A percentile compares a stretch with the other conserved stretches of the same genome.
Conservation (phyloP, 1,140 invertebrate genomes). For the Temnothorax nylanderi region DNA sequence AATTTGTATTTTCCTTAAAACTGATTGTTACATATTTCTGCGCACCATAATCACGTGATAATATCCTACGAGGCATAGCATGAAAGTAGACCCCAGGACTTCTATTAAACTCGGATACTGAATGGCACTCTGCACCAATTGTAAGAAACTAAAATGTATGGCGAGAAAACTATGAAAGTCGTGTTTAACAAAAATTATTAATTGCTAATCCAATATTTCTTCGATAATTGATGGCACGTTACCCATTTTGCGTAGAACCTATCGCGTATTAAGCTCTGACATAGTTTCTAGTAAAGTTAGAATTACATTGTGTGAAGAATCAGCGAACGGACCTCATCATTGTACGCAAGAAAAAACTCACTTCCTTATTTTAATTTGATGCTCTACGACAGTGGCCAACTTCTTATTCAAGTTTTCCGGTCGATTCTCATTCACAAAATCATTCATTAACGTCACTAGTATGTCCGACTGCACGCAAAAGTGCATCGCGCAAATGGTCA, state of each 20-base stretch:
- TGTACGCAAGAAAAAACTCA: not conserved
- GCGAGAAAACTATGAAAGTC: not conserved
- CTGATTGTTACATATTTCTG: not conserved
- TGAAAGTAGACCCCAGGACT: conserved; percentile 50
- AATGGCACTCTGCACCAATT: conserved; percentile 30
- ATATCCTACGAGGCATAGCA: conserved; percentile 72
- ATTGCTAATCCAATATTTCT: not conserved
- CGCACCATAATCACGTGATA: conserved; percentile 47
- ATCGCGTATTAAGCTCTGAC: not conserved
- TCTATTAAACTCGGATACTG: conserved; percentile 70
- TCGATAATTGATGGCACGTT: not conserved
- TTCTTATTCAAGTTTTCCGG: not conserved
- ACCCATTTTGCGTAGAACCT: not conserved
- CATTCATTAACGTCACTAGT: conserved; percentile 50
- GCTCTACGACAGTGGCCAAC: conserved; percentile 41
- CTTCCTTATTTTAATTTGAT: conserved; percentile 47
- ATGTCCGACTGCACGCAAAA: conserved; percentile 62
- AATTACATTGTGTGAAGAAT: conserved; percentile 1
- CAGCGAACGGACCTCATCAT: not conserved
- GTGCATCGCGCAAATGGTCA: conserved; percentile 56
- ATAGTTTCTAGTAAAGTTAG: not conserved
- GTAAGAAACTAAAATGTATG: conserved; percentile 53
- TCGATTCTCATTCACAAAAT: not conserved
- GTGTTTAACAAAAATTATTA: not conserved
- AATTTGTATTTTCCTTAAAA: not conserved